Conservation (phyloP, 2,888 invertebrate species). For the Pristionchus maxplancki region DNA sequence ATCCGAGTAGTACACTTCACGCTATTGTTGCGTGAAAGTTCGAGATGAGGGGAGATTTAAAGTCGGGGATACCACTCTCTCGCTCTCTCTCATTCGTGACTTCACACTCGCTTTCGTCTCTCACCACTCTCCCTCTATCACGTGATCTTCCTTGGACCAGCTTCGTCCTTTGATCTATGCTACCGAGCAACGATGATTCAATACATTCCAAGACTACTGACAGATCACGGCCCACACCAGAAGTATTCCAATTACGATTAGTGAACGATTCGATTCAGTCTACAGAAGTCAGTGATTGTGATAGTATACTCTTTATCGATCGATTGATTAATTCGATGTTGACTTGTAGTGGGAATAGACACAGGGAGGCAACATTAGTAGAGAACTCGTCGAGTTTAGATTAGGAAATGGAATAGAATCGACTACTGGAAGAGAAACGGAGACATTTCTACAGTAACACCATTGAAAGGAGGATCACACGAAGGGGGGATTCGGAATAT, state of each 20-base stretch:
- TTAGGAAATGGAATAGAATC: neutral
- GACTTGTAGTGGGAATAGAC: slow-evolving; percentile 22
- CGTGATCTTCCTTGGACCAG: slow-evolving; percentile 27
- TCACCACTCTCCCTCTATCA: slow-evolving; percentile 17
- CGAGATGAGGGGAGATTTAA: neutral
- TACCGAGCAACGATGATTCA: neutral
- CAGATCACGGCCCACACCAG: neutral
- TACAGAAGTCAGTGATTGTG: neutral
- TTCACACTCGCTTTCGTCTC: slow-evolving; percentile 8
- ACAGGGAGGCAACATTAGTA: slow-evolving; percentile 24
- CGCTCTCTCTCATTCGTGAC: neutral
- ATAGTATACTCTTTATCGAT: slow-evolving; percentile 14
- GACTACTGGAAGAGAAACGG: neutral
- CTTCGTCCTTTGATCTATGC: neutral
- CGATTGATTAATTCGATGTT: slow-evolving; percentile 11
- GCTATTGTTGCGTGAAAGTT: slow-evolving; percentile 7
- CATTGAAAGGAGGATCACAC: slow-evolving; percentile 33
- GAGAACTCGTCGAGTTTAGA: slow-evolving; percentile 25
- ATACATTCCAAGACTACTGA: neutral
- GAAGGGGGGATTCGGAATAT: slow-evolving; percentile 16
- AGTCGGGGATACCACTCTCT: slow-evolving; percentile 11
- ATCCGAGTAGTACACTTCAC: neutral
- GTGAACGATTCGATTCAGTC: neutral
- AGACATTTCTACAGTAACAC: slow-evolving; percentile 9
- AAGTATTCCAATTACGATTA: slow-evolving; percentile 30